phyloP scores from a whole-genome alignment of 2,113 vertebrate species.

The Hypanus sabinus region DNA sequence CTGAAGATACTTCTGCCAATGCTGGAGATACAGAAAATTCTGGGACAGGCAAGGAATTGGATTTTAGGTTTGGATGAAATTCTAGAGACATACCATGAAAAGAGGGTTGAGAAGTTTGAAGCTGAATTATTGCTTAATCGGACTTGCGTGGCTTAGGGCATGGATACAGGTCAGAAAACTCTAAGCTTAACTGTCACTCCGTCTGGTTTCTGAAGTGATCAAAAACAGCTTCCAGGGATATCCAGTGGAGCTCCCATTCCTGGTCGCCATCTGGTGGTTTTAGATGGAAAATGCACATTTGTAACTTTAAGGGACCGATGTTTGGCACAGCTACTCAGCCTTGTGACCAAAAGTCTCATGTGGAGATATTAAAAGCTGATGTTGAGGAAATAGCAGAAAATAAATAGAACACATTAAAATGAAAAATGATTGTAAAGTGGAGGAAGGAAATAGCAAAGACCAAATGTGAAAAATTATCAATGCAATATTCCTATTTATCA shows the following conservation, averaged over 20 bases:
- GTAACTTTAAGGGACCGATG: neutral
- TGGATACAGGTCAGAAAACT: neutral
- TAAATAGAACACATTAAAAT: neutral
- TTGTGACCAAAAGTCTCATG: neutral
- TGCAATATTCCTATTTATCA: neutral
- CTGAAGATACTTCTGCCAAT: too few species aligned
- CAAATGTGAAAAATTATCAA: neutral
- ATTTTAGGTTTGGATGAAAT: too few species aligned
- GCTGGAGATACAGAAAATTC: too few species aligned
- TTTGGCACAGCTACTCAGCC: neutral
- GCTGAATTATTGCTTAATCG: too few species aligned
- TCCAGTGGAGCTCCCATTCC: neutral
- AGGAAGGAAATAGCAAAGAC: neutral
- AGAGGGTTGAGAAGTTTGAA: too few species aligned
- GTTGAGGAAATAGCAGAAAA: neutral
- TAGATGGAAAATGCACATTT: neutral
- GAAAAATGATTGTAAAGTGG: neutral
- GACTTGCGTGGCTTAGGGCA: too few species aligned
- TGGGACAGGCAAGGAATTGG: too few species aligned
- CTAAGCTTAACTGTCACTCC: neutral
- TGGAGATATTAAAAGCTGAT: neutral
- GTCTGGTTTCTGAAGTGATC: neutral
- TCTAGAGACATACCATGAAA: too few species aligned
- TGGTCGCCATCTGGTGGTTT: constrained; percentile 6
- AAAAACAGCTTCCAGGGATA: too few species aligned